Evolutionary conservation across 35 echinoderm and acorn worm species (phyloP).

Genomic region (Amphiura filiformis): DNA sequence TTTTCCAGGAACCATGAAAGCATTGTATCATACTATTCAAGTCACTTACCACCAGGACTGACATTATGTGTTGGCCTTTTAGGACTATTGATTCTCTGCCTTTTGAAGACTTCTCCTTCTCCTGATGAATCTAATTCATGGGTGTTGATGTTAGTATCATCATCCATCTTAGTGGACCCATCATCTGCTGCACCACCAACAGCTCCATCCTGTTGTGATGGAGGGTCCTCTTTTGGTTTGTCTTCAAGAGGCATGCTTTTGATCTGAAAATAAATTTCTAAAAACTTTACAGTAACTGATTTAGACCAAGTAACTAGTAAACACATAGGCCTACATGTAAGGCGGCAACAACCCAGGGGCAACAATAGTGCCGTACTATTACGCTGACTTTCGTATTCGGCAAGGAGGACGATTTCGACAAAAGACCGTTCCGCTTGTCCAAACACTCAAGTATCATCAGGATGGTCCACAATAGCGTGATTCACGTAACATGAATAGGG

Average conservation of each 20-base stretch:
- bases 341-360: too few species aligned
- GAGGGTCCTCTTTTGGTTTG: not conserved
- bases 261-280: not conserved
- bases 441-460: too few species aligned
- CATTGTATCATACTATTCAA: too few species aligned
- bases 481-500: too few species aligned
- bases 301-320: too few species aligned
- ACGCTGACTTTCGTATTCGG: too few species aligned
- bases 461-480: too few species aligned
- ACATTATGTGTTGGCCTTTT: not conserved
- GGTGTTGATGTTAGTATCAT: not conserved
- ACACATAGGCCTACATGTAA: too few species aligned
- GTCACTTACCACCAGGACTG: not conserved
- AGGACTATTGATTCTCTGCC: not conserved
- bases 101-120: not conserved
- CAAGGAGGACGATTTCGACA: too few species aligned
- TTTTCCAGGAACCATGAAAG: too few species aligned
- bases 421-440: too few species aligned
- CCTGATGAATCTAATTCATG: slow-evolving; percentile 2
- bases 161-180: not conserved
- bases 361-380: too few species aligned
- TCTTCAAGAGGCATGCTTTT: not conserved
- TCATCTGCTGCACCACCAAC: not conserved
- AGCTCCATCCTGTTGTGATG: not conserved
- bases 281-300: not conserved